Evolutionary conservation across 2,888 invertebrate genomes (phyloP).

Genomic region (Macroteleia sp.): DNA sequence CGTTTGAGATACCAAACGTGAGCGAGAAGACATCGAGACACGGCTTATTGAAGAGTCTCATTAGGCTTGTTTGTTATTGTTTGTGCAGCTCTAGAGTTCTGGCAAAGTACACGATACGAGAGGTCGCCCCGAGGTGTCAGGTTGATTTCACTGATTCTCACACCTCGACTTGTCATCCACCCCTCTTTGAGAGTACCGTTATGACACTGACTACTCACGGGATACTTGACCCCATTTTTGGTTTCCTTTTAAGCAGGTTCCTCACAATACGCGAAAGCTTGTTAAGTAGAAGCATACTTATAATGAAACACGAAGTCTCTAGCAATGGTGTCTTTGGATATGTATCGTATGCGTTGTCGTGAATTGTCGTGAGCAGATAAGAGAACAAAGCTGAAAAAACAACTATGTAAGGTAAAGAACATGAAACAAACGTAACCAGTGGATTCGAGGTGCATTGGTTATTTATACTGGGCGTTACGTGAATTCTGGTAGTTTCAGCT

Average conservation of each 20-base stretch:
- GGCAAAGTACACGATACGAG: slow-evolving; percentile 79
- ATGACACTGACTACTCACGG: slow-evolving; percentile 69
- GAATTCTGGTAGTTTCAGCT: neutral
- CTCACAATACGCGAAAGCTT: slow-evolving; percentile 83
- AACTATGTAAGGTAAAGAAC: slow-evolving; percentile 12
- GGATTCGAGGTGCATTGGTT: neutral
- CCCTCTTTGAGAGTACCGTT: slow-evolving; percentile 49
- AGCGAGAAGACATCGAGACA: slow-evolving; percentile 63
- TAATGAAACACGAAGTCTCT: slow-evolving; percentile 73
- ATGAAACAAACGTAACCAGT: neutral
- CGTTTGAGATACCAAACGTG: neutral
- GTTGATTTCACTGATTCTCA: slow-evolving; percentile 83
- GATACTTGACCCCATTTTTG: slow-evolving; percentile 83
- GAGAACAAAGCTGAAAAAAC: slow-evolving; percentile 28
- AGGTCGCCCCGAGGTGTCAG: slow-evolving; percentile 83
- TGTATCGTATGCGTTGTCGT: slow-evolving; percentile 49
- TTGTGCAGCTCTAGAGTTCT: slow-evolving; percentile 75
- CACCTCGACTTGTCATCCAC: slow-evolving; percentile 74
- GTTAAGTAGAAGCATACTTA: slow-evolving; percentile 82
- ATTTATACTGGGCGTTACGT: neutral
- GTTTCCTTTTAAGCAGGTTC: slow-evolving; percentile 83
- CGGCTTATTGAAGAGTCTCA: slow-evolving; percentile 82
- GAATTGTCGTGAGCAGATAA: slow-evolving; percentile 40
- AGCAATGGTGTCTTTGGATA: slow-evolving; percentile 54
- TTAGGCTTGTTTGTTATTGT: slow-evolving; percentile 84